phyloP scores from a whole-genome alignment of 2,797 vertebrate genomes.

The Odontamblyopus rebecca region DNA sequence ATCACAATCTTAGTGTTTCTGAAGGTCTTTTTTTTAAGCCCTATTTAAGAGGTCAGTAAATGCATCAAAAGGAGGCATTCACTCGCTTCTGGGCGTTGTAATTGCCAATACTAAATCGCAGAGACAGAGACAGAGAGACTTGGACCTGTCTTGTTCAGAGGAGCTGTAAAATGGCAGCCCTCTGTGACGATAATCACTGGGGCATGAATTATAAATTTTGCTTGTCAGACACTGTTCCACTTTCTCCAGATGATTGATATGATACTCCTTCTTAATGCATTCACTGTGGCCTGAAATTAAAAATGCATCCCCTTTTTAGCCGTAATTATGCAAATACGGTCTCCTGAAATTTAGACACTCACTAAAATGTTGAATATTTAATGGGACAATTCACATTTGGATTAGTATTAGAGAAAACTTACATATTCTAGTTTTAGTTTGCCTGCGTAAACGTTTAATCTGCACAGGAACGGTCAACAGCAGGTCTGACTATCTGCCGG shows the following conservation, averaged over 20 bases:
- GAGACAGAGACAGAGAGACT: conserved; percentile 17
- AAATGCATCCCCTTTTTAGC: conserved; percentile 13
- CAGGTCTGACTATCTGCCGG: no score
- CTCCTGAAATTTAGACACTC: conserved; percentile 9
- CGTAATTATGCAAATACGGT: conserved; percentile 15
- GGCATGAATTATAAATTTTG: conserved; percentile 12
- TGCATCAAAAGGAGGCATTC: conserved; percentile 31
- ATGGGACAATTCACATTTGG: background rate
- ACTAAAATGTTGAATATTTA: conserved; percentile 16
- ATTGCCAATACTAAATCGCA: conserved; percentile 27
- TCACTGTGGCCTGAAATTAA: conserved; percentile 11
- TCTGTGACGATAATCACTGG: conserved; percentile 4
- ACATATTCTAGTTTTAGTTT: background rate
- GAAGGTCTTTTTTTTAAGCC: no score
- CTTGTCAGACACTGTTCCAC: conserved; percentile 9
- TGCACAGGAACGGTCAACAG: background rate
- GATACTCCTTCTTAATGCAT: conserved; percentile 11
- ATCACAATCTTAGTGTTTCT: no score
- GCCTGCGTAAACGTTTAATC: background rate
- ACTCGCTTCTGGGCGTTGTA: conserved; percentile 33
- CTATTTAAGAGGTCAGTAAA: conserved; percentile 32
- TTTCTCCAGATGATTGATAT: conserved; percentile 14
- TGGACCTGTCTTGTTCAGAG: conserved; percentile 25
- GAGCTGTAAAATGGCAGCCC: conserved; percentile 6
- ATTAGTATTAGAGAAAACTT: background rate